These are phyloP conservation scores for Petromus typicus DNA, from an alignment of 2,113 vertebrate genomes.

Conservation along the genomic window DNA sequence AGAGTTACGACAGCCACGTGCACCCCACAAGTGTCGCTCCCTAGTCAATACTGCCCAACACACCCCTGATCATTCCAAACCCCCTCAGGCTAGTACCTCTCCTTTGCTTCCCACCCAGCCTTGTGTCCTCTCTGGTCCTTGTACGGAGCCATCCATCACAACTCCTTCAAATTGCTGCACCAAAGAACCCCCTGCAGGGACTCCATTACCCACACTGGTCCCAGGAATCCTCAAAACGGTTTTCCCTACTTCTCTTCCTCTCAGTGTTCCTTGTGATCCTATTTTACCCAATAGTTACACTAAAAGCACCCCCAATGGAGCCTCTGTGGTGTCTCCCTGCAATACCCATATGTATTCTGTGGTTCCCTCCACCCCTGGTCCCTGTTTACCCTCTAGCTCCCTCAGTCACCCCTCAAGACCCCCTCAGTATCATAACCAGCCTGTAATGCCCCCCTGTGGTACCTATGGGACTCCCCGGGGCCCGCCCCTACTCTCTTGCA, in stretches of 20 bases:
- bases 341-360: constrained; percentile 66
- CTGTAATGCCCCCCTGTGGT: neutral
- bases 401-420: neutral
- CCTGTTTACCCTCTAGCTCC: constrained; percentile 22
- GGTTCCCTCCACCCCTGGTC: neutral
- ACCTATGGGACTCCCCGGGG: constrained; percentile 42
- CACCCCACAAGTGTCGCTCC: constrained; percentile 59
- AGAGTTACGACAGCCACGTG: constrained; percentile 31
- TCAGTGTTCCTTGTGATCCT: constrained; percentile 48
- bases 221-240: constrained; percentile 48
- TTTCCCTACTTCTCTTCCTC: constrained; percentile 54
- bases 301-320: neutral
- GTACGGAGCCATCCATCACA: constrained; percentile 15
- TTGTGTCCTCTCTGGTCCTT: neutral
- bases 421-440: constrained; percentile 37
- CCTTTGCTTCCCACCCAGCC: neutral
- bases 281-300: neutral
- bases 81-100: neutral
- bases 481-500: neutral
- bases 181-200: constrained; percentile 42
- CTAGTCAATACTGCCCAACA: neutral
- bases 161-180: constrained; percentile 47
- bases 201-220: neutral
- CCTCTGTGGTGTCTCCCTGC: neutral
- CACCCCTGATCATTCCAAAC: neutral